Evolutionary conservation across 2,888 invertebrate species (phyloP).

Genomic region (Candidula unifasciata): DNA sequence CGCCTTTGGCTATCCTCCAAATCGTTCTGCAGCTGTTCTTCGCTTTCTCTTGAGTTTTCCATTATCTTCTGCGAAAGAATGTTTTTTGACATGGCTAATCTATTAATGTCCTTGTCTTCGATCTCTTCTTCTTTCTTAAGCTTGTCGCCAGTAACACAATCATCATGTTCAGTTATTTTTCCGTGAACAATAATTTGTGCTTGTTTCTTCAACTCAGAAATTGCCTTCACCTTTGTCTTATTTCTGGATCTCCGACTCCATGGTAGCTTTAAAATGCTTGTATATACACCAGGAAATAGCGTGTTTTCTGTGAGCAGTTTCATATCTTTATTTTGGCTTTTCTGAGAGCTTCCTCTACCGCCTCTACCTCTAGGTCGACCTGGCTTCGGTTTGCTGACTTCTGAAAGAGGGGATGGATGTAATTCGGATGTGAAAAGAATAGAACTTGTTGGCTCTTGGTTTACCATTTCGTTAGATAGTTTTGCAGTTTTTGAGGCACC

Average conservation of each 20-base stretch:
- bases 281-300: conserved; percentile 69
- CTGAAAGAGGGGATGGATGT: background rate
- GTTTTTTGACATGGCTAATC: background rate
- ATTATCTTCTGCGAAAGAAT: background rate
- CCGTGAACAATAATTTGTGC: conserved; percentile 35
- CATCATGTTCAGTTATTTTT: conserved; percentile 9
- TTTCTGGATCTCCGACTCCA: conserved; percentile 70
- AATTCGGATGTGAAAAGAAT: background rate
- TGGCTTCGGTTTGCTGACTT: conserved; percentile 44
- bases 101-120: background rate
- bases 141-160: background rate
- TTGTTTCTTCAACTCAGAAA: conserved; percentile 38
- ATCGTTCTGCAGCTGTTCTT: background rate
- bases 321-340: conserved; percentile 62
- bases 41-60: background rate
- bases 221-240: conserved; percentile 54
- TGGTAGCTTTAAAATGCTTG: conserved; percentile 71
- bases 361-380: conserved; percentile 54
- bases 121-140: background rate
- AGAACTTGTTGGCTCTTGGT: background rate
- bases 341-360: conserved; percentile 43
- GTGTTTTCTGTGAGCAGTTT: conserved; percentile 70
- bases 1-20: conserved; percentile 4
- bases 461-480: background rate
- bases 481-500: background rate